A percentile compares a stretch with the other conserved stretches of the same genome.
phyloP scores from a whole-genome alignment of 2,888 invertebrate genomes.

The Thymelicus acteon region DNA sequence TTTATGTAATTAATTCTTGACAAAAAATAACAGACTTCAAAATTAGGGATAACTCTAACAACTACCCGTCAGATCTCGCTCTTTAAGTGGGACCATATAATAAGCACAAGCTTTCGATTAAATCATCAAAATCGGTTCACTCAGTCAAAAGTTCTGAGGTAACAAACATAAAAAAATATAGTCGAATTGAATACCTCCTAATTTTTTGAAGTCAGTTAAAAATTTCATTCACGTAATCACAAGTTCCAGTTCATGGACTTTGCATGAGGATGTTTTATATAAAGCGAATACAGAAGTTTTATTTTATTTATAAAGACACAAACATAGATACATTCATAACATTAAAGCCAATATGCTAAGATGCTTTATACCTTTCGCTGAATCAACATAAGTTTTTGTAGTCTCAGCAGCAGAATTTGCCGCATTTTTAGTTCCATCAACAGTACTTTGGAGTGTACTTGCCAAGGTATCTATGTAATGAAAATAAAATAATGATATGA shows the following conservation, averaged over 20 bases:
- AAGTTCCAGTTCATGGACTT: background rate
- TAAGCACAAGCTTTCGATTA: too few relatives aligned
- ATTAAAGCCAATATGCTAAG: constrained; percentile 22
- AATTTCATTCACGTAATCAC: background rate
- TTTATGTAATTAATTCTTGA: background rate
- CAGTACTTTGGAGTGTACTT: constrained; percentile 56
- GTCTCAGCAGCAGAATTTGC: constrained; percentile 60
- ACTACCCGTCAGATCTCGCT: too few relatives aligned
- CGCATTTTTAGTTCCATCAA: constrained; percentile 62
- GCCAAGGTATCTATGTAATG: constrained; percentile 50
- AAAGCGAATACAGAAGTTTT: background rate
- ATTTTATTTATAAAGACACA: background rate
- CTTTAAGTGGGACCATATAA: too few relatives aligned
- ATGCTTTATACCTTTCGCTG: constrained; percentile 64
- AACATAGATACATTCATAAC: background rate
- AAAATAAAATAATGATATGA: constrained; percentile 34
- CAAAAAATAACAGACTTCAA: too few relatives aligned
- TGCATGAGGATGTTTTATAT: background rate
- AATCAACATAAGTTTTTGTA: constrained; percentile 62
- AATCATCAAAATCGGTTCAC: too few relatives aligned
- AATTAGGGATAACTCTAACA: too few relatives aligned
- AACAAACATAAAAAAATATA: too few relatives aligned
- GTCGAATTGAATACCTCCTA: too few relatives aligned
- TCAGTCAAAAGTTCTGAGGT: too few relatives aligned
- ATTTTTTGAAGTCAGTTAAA: too few relatives aligned